These are phyloP conservation scores for Hirtodrosophila trivittata DNA, from an alignment of 2,888 invertebrate species.

Conservation along the genomic window DNA sequence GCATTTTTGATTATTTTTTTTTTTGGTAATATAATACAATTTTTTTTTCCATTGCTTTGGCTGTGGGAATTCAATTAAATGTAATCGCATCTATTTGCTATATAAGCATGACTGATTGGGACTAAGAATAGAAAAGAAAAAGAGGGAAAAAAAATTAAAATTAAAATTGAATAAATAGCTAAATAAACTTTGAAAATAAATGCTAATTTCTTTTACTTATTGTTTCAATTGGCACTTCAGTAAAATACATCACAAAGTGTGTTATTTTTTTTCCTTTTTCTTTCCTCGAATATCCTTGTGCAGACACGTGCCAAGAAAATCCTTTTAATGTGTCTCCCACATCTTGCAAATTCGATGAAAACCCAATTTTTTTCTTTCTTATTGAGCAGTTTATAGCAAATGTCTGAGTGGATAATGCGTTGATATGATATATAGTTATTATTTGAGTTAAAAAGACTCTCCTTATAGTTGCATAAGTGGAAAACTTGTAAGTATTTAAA, in stretches of 20 bases:
- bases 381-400: neutral
- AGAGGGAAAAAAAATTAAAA: constrained; percentile 41
- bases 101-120: constrained; percentile 67
- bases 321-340: constrained; percentile 75
- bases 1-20: constrained; percentile 66
- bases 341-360: constrained; percentile 52
- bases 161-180: constrained; percentile 74
- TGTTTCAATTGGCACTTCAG: constrained; percentile 51
- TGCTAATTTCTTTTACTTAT: constrained; percentile 66
- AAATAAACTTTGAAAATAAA: constrained; percentile 70
- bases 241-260: too few relatives aligned
- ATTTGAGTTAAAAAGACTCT: too few relatives aligned
- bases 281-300: constrained; percentile 11
- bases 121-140: constrained; percentile 14
- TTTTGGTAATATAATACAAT: constrained; percentile 65
- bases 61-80: constrained; percentile 80
- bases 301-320: constrained; percentile 68
- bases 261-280: too few relatives aligned
- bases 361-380: constrained; percentile 9
- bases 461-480: too few relatives aligned
- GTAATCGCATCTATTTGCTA: constrained; percentile 79
- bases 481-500: too few relatives aligned
- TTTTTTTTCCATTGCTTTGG: constrained; percentile 28
- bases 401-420: constrained; percentile 26
- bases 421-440: constrained; percentile 6